Evolutionary conservation across 92 coral and sea anemone species (phyloP).

Genomic region (Palythoa caribaeorum): DNA sequence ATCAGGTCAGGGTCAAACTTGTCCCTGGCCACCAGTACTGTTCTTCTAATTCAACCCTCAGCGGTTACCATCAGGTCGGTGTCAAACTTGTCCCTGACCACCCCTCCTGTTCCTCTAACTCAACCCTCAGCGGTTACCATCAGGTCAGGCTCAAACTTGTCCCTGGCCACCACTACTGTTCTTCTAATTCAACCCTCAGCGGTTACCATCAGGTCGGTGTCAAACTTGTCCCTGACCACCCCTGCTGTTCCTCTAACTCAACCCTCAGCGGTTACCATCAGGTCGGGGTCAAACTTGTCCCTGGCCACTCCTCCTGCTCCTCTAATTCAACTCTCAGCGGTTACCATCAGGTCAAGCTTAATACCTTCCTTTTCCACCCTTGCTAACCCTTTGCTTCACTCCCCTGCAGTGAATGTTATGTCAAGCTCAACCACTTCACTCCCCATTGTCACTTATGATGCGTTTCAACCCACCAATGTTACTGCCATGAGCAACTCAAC

Average conservation of each 20-base stretch:
- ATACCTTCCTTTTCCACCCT: not conserved
- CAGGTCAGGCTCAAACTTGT: no score
- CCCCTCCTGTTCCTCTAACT: no score
- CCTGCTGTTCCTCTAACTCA: not conserved
- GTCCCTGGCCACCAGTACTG: no score
- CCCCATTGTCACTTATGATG: not conserved
- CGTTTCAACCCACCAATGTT: not conserved
- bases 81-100: not conserved
- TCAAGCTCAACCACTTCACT: constrained; percentile 6
- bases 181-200: no score
- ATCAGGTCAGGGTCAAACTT: no score
- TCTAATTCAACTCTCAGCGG: not conserved
- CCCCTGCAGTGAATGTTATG: not conserved
- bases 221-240: not conserved
- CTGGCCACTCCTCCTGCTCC: not conserved
- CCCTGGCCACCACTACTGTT: no score
- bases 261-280: no score
- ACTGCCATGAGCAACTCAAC: constrained; percentile 4
- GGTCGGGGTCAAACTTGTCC: no score
- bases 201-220: not conserved
- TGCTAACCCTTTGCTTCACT: not conserved
- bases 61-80: not conserved
- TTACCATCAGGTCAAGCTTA: no score
- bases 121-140: no score
- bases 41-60: no score